A percentile compares a stretch with the other conserved stretches of the same genome.
These are phyloP conservation scores for Polydesmus complanatus DNA, from an alignment of 2,888 invertebrate species.

Conservation along the genomic window DNA sequence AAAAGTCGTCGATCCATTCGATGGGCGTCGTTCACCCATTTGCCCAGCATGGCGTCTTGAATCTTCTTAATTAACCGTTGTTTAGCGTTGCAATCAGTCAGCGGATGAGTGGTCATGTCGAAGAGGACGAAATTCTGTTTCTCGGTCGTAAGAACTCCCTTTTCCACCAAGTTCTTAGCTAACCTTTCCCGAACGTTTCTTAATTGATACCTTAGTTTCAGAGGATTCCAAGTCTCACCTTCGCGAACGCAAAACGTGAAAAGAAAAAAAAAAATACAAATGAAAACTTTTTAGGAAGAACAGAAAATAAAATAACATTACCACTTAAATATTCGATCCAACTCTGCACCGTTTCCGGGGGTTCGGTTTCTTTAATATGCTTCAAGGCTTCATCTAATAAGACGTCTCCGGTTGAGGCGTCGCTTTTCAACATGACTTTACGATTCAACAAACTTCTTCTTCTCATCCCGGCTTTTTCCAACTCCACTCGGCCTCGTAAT, in stretches of 20 bases:
- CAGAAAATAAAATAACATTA: constrained; percentile 34
- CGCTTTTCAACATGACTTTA: constrained; percentile 66
- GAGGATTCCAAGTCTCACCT: constrained; percentile 99
- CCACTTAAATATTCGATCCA: constrained; percentile 99
- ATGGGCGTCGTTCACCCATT: constrained; percentile 94
- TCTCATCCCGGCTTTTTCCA: constrained; percentile 94
- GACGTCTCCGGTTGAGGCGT: constrained; percentile 93
- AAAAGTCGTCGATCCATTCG: constrained; percentile 92
- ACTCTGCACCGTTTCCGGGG: constrained; percentile 91
- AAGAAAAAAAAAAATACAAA: too few relatives aligned
- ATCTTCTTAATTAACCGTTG: constrained; percentile 95
- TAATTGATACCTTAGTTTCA: constrained; percentile 93
- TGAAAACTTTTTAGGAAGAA: constrained; percentile 8
- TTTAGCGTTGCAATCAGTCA: constrained; percentile 89
- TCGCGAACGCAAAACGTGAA: not conserved
- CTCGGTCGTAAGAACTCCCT: constrained; percentile 96
- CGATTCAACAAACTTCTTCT: constrained; percentile 78
- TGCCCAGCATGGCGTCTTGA: constrained; percentile 88
- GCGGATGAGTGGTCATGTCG: constrained; percentile 99
- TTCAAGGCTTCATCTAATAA: constrained; percentile 73
- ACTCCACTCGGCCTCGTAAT: constrained; percentile 81
- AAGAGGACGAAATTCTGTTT: constrained; percentile 99
- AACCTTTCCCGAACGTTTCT: constrained; percentile 97
- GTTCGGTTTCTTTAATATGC: constrained; percentile 96
- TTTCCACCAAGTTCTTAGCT: constrained; percentile 98